Evolutionary conservation across 2,797 vertebrate species (phyloP).

Genomic region (Psittacula derbiana): DNA sequence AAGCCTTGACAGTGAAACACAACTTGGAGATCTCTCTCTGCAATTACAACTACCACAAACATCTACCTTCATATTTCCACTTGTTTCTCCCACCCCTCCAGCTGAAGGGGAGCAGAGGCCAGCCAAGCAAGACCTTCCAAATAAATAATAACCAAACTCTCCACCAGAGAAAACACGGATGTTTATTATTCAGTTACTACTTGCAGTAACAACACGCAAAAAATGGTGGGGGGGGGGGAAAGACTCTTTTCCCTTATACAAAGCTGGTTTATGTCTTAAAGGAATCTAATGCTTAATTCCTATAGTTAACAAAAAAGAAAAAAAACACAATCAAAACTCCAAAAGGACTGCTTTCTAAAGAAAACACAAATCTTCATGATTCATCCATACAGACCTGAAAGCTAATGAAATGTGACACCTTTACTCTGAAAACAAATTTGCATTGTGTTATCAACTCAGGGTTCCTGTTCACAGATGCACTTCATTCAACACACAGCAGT

Average conservation of each 20-base stretch:
- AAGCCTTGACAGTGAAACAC: slow-evolving; percentile 24
- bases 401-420: slow-evolving; percentile 70
- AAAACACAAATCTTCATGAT: slow-evolving; percentile 35
- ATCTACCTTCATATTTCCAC: neutral
- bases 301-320: neutral
- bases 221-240: neutral
- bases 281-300: slow-evolving; percentile 46
- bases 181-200: neutral
- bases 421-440: slow-evolving; percentile 48
- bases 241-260: neutral
- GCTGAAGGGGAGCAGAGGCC: neutral
- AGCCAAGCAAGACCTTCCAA: neutral
- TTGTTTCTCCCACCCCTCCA: neutral
- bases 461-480: slow-evolving; percentile 17
- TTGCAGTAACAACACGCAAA: neutral
- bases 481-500: neutral
- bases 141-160: neutral
- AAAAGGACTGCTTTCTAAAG: slow-evolving; percentile 66
- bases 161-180: neutral
- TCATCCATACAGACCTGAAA: slow-evolving; percentile 59
- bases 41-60: neutral
- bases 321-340: slow-evolving; percentile 55
- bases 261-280: neutral
- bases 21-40: neutral
- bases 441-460: slow-evolving; percentile 27